Percentiles rank a stretch among this genome's conserved stretches.
Conservation (phyloP, 1,140 invertebrate genomes). For the Hypothenemus hampei region DNA sequence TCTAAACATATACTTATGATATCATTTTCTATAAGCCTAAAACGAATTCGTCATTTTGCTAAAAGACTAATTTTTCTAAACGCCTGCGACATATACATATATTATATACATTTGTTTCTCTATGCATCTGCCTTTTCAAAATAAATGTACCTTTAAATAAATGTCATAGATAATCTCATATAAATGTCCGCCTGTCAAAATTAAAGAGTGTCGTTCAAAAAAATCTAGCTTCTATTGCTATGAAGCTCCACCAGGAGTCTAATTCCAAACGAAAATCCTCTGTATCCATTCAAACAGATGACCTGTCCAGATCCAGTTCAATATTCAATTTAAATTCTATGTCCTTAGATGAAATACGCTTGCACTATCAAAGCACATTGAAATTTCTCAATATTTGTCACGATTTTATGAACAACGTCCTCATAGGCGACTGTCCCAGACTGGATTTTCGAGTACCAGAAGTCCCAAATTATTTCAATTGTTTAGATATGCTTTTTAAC, state of each 20-base stretch:
- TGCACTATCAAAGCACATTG: slow-evolving; percentile 1
- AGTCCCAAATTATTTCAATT: slow-evolving; percentile 16
- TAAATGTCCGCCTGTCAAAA: slow-evolving; percentile 1
- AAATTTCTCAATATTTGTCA: slow-evolving; percentile 8
- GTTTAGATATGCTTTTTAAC: too few relatives aligned
- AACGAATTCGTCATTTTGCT: too few relatives aligned
- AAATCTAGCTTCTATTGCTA: slow-evolving; percentile 3
- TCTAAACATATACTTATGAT: background rate
- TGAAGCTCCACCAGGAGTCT: background rate
- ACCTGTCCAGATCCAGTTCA: background rate
- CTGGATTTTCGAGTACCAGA: slow-evolving; percentile 6
- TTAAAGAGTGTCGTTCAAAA: slow-evolving; percentile 5
- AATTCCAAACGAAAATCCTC: slow-evolving; percentile 6
- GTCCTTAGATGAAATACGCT: slow-evolving; percentile 12
- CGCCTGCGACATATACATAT: background rate
- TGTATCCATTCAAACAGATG: slow-evolving; percentile 5
- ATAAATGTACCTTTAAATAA: background rate
- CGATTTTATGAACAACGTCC: slow-evolving; percentile 8
- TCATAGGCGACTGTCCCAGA: background rate
- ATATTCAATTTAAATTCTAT: background rate
- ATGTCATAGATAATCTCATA: background rate
- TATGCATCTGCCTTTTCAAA: background rate
- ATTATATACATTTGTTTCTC: background rate
- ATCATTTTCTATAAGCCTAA: too few relatives aligned
- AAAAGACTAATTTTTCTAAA: too few relatives aligned